Percentiles rank a stretch among this genome's conserved stretches.
Conservation (phyloP, 2,113 vertebrate genomes). For the Brienomyrus brachyistius region DNA sequence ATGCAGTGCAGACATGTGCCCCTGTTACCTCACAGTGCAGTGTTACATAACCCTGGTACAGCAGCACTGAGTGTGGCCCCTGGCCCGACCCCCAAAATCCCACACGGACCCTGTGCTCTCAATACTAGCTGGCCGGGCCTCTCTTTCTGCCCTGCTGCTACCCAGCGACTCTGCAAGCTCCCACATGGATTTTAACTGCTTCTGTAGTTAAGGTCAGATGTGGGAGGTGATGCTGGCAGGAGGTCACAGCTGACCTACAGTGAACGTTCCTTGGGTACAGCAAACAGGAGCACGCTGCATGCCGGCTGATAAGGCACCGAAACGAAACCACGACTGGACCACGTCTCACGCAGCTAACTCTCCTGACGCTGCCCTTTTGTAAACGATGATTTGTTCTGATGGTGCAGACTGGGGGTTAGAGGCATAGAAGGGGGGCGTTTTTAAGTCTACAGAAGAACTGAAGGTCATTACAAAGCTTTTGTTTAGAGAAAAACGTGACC, state of each 20-base stretch:
- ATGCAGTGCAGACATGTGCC: background rate
- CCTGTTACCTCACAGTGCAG: background rate
- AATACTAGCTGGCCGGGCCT: background rate
- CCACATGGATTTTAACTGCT: background rate
- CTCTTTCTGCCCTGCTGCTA: conserved; percentile 32
- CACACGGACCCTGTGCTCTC: conserved; percentile 34
- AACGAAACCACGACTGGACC: background rate
- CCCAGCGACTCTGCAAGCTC: conserved; percentile 25
- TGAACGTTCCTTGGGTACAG: background rate
- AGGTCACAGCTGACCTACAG: background rate
- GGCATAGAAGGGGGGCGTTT: background rate
- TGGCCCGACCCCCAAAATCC: conserved; percentile 1
- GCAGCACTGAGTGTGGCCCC: background rate
- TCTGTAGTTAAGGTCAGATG: background rate
- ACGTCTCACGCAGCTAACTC: background rate
- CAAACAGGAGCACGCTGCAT: background rate
- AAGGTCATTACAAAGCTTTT: background rate
- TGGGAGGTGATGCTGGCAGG: background rate
- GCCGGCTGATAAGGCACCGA: background rate
- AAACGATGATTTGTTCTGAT: background rate
- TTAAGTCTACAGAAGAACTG: background rate
- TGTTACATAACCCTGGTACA: background rate
- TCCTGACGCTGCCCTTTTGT: background rate
- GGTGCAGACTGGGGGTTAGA: background rate
- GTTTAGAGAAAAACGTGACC: background rate